Percentiles rank a stretch among this genome's conserved stretches.
These are phyloP conservation scores for Nebria salina DNA, from an alignment of 2,888 invertebrate genomes.

Conservation along the genomic window DNA sequence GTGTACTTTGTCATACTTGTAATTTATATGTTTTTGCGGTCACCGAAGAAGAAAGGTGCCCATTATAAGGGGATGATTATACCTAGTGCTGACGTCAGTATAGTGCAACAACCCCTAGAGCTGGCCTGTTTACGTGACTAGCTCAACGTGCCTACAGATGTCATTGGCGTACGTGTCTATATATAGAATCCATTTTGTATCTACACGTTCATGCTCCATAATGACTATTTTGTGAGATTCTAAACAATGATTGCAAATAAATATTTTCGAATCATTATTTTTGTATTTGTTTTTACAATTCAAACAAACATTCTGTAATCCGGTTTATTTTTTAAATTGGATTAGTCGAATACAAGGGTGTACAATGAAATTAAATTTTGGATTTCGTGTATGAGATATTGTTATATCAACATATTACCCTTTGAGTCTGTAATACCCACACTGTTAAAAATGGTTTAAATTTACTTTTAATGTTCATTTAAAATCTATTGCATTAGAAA, in stretches of 20 bases:
- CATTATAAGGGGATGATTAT: slow-evolving; percentile 16
- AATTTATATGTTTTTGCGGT: slow-evolving; percentile 17
- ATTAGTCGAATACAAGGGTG: not conserved
- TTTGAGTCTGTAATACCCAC: not conserved
- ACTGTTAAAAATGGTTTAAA: no score
- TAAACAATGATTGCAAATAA: not conserved
- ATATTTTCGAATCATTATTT: not conserved
- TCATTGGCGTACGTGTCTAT: not conserved
- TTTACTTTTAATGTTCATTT: no score
- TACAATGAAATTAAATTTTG: not conserved
- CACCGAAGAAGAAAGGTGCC: slow-evolving; percentile 12
- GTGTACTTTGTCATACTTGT: slow-evolving; percentile 6
- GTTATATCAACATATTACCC: not conserved
- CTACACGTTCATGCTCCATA: not conserved
- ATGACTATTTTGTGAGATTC: not conserved
- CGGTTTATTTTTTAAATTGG: not conserved
- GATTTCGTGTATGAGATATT: not conserved
- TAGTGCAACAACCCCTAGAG: slow-evolving; percentile 14
- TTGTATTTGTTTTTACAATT: not conserved
- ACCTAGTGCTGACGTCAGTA: slow-evolving; percentile 12
- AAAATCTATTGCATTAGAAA: no score
- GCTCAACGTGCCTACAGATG: not conserved
- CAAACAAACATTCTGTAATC: not conserved
- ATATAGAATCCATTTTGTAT: not conserved
- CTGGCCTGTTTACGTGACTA: slow-evolving; percentile 13